Conservation (phyloP, 1,140 invertebrate species). For the Alviniconcha marisindica region DNA sequence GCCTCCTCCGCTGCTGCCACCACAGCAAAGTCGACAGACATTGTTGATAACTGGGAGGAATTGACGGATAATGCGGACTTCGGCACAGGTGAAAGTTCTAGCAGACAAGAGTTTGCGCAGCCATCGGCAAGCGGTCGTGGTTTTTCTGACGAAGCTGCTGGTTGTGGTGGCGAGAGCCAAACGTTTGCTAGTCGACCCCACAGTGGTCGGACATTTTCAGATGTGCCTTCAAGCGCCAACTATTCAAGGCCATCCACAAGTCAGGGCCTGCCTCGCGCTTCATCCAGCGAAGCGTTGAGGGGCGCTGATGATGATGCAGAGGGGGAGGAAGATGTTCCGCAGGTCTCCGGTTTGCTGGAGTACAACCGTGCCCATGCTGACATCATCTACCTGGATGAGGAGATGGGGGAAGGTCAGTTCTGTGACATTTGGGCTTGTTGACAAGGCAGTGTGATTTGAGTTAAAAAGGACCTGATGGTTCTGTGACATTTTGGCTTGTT, state of each 20-base stretch:
- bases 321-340: constrained; percentile 34
- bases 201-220: background rate
- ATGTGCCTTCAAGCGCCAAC: background rate
- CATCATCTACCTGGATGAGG: background rate
- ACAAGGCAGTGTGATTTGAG: too few relatives aligned
- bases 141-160: too few relatives aligned
- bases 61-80: background rate
- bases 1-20: constrained; percentile 8
- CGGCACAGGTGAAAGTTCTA: background rate
- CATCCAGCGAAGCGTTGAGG: background rate
- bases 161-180: too few relatives aligned
- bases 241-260: constrained; percentile 4
- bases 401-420: constrained; percentile 20
- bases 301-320: background rate
- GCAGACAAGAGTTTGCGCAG: too few relatives aligned
- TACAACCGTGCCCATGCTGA: constrained; percentile 34
- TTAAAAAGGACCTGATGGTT: too few relatives aligned
- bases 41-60: constrained; percentile 21
- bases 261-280: background rate
- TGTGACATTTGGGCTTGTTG: too few relatives aligned
- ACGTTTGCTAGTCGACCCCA: background rate
- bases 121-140: too few relatives aligned
- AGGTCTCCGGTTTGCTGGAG: constrained; percentile 33
- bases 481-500: too few relatives aligned
- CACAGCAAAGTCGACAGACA: background rate